Evolutionary conservation across 2,797 vertebrate genomes (phyloP).

Genomic region (Notolabrus celidotus): DNA sequence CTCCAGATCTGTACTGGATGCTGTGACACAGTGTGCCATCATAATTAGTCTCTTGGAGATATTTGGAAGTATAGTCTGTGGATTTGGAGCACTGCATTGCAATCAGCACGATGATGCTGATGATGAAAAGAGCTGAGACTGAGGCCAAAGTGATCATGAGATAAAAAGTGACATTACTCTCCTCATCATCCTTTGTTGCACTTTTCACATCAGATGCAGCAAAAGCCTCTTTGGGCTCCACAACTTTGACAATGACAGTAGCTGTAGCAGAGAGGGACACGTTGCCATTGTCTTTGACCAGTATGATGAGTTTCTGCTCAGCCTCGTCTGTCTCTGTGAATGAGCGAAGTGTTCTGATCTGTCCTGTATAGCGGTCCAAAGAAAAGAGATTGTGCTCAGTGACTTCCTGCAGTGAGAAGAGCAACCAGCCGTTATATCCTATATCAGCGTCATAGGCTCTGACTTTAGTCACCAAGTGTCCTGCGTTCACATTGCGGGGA

Average conservation of each 20-base stretch:
- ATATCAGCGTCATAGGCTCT: slow-evolving; percentile 72
- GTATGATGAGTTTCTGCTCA: slow-evolving; percentile 61
- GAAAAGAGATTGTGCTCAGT: slow-evolving; percentile 52
- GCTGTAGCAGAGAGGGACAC: slow-evolving; percentile 46
- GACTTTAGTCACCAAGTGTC: slow-evolving; percentile 73
- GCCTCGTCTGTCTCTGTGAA: slow-evolving; percentile 64
- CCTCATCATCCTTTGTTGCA: neutral
- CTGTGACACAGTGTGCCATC: slow-evolving; percentile 74
- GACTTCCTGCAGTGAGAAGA: slow-evolving; percentile 62
- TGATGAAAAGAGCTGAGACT: slow-evolving; percentile 55
- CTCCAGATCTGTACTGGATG: slow-evolving; percentile 74
- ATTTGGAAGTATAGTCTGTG: slow-evolving; percentile 65
- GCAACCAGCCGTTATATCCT: slow-evolving; percentile 76
- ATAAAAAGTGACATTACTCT: slow-evolving; percentile 1
- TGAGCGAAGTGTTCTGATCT: slow-evolving; percentile 49
- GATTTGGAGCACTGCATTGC: slow-evolving; percentile 68
- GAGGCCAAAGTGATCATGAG: slow-evolving; percentile 48
- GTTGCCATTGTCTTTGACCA: slow-evolving; percentile 63
- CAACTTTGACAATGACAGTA: slow-evolving; percentile 47
- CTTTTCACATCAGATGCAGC: slow-evolving; percentile 22
- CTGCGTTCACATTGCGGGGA: slow-evolving; percentile 70
- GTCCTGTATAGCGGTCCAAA: slow-evolving; percentile 65
- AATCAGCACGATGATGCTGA: slow-evolving; percentile 54
- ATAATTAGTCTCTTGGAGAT: slow-evolving; percentile 68
- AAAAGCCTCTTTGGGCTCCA: slow-evolving; percentile 32